Base-by-base conservation (phyloP, 1,140 invertebrate genomes). In the Neuroterus valhalla region DNA sequence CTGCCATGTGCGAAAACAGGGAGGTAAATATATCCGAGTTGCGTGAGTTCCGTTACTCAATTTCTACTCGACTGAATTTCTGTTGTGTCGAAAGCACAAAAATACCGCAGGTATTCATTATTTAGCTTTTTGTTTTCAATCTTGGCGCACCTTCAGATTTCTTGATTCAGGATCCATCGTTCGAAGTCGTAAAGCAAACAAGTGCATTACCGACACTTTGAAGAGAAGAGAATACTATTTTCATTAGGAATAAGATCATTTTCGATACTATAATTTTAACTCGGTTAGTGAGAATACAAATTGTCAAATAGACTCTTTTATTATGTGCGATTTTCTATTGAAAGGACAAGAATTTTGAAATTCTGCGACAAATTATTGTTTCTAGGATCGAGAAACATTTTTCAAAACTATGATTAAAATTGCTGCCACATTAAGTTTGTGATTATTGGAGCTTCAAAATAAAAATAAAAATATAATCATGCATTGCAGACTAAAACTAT, bases 1-100 rank as follows among this genome's bases (percentile, higher is more conserved):
- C 90, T 89, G 89, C 89, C 89, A 90, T 90, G 89, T 89, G 89
- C 88, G 87, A 88, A 86, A 87, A 86, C 80, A 85, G 81, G 81
- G 79, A 83, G 81, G 81, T 85, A 77, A 86, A 81, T 85, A 88
- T 77, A 84, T 86, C 85, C 85, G 75, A 86, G 77, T 82, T 81
- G 82, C 78, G 84, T 83, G 85, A 85, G 84, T 79, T 85, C 82
- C 82, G 84, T 82, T 86, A 86, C 85, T 88, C 87, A 87, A 85
- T 81, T 87, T 84, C 86, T 86, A 89, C 84, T 86, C 82, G 81
- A 78, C 84, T 78, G 82, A 86, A 88, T 87, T 85, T 87, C 83
- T 89, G 82, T 84, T 76, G 82, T 86, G 82, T 89, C 76, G 85
- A 80, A 84, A 77, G 82, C 82, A 82, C 82, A 74, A 85, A 80